Percentiles rank a stretch among this genome's conserved stretches.
Evolutionary conservation across 92 coral and sea anemone genomes (phyloP).

Genomic region (Actinostola sp.): DNA sequence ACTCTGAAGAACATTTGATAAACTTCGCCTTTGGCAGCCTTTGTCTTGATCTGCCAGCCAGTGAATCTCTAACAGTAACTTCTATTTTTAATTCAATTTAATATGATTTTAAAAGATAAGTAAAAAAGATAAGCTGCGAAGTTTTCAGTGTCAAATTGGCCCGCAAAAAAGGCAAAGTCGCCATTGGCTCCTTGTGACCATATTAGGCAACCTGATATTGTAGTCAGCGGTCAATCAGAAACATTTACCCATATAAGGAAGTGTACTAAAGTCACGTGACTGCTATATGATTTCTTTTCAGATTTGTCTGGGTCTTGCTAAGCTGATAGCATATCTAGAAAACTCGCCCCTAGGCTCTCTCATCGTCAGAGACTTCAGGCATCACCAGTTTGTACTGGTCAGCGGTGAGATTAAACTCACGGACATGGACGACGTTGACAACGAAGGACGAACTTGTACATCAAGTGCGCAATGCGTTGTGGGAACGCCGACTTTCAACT

Average conservation of each 20-base stretch:
- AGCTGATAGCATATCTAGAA: slow-evolving; percentile 68
- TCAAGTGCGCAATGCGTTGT: slow-evolving; percentile 70
- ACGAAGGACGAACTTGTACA: slow-evolving; percentile 75
- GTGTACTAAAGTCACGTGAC: not conserved
- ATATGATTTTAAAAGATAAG: too few species aligned
- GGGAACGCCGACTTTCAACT: slow-evolving; percentile 52
- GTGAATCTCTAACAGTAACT: too few species aligned
- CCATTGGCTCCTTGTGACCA: too few species aligned
- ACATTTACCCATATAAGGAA: too few species aligned
- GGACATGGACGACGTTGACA: slow-evolving; percentile 93
- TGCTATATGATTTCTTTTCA: slow-evolving; percentile 16
- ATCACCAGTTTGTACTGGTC: slow-evolving; percentile 85
- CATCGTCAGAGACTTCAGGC: slow-evolving; percentile 85
- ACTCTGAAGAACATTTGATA: too few species aligned
- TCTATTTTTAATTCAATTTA: too few species aligned
- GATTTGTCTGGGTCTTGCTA: slow-evolving; percentile 85
- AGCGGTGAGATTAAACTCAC: slow-evolving; percentile 83
- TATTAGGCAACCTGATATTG: too few species aligned
- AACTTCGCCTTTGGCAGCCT: too few species aligned
- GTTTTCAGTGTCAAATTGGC: too few species aligned
- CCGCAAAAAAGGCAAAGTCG: too few species aligned
- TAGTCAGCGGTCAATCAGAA: not conserved
- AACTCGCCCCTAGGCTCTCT: slow-evolving; percentile 90
- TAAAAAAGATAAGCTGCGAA: too few species aligned
- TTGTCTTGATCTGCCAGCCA: too few species aligned